Evolutionary conservation across 2,797 vertebrate genomes (phyloP).

Genomic region (Anomalospiza imberbis): DNA sequence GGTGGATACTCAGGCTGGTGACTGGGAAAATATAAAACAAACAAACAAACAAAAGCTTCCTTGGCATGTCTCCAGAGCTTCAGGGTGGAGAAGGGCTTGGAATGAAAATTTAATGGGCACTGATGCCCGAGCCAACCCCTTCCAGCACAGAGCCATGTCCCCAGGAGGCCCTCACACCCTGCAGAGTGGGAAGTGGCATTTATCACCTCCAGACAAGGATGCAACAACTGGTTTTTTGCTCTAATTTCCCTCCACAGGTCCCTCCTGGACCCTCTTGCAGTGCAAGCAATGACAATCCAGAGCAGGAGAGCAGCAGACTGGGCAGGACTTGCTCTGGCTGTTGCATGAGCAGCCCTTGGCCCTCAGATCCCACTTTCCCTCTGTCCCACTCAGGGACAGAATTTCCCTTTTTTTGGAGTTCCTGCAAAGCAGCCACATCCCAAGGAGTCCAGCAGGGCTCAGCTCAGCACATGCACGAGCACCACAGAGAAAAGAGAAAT

Average conservation of each 20-base stretch:
- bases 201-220: background rate
- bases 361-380: background rate
- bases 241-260: background rate
- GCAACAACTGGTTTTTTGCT: fast-evolving
- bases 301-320: background rate
- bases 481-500: background rate
- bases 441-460: background rate
- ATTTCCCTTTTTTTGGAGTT: background rate
- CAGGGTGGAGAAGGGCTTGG: background rate
- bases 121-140: background rate
- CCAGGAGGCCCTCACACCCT: background rate
- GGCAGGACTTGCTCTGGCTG: background rate
- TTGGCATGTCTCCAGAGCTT: background rate
- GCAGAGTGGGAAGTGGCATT: background rate
- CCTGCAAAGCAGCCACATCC: background rate
- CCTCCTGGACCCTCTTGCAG: too few relatives aligned
- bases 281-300: background rate
- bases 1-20: background rate
- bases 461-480: background rate
- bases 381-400: background rate
- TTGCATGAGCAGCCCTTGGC: background rate
- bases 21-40: background rate
- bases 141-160: background rate
- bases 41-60: background rate
- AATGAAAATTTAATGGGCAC: background rate